These are phyloP conservation scores for Lordiphosa fenestrarum DNA, from an alignment of 2,888 invertebrate genomes.

Conservation along the genomic window DNA sequence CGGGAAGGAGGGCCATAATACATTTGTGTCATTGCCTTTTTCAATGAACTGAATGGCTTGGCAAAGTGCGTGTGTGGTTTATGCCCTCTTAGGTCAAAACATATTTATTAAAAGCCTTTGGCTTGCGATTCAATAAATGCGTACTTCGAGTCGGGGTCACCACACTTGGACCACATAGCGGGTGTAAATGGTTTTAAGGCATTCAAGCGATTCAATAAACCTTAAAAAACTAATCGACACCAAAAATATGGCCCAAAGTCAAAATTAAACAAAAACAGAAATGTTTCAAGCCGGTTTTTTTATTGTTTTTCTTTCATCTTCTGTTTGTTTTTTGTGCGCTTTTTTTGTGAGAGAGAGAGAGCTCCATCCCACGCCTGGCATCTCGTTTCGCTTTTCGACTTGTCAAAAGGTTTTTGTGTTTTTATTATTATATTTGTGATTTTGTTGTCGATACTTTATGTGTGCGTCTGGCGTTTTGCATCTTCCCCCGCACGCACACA, in stretches of 20 bases:
- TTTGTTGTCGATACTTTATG: conserved; percentile 10
- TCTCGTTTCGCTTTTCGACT: conserved; percentile 47
- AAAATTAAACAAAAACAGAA: conserved; percentile 16
- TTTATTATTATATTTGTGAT: background rate
- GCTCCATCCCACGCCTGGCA: conserved; percentile 23
- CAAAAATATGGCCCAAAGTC: conserved; percentile 22
- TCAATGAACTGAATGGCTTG: conserved; percentile 24
- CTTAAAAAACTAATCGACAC: conserved; percentile 23
- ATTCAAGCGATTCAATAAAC: conserved; percentile 37
- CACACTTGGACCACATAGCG: conserved; percentile 25
- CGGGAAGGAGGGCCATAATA: conserved; percentile 35
- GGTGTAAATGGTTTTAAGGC: conserved; percentile 58
- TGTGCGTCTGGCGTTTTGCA: background rate
- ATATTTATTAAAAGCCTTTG: conserved; percentile 62
- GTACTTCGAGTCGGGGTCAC: conserved; percentile 15
- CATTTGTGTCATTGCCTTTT: conserved; percentile 46
- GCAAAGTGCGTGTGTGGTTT: conserved; percentile 29
- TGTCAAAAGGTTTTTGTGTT: conserved; percentile 30
- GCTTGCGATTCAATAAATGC: conserved; percentile 37
- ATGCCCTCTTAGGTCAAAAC: conserved; percentile 60
- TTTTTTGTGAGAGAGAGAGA: conserved; percentile 16
- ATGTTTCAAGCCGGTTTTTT: conserved; percentile 41
- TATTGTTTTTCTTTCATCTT: conserved; percentile 20
- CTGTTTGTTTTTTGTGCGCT: conserved; percentile 21
- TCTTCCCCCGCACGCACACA: background rate